These are phyloP conservation scores for Conistra vaccinii DNA, from an alignment of 2,888 invertebrate species.

Conservation along the genomic window DNA sequence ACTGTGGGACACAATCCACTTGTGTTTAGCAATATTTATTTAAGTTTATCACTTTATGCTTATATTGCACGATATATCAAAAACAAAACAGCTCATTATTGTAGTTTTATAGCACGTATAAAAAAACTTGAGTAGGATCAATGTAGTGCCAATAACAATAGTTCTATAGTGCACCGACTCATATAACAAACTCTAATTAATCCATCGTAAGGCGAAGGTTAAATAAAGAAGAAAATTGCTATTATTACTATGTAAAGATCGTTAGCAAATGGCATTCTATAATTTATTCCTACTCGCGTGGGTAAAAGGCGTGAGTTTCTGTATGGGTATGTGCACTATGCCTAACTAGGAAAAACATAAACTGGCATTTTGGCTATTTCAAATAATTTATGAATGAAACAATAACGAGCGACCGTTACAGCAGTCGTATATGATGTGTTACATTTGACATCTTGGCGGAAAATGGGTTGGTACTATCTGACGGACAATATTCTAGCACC, in stretches of 20 bases:
- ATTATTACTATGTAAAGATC: neutral
- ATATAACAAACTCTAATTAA: neutral
- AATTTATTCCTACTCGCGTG: too few relatives aligned
- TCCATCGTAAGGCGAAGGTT: neutral
- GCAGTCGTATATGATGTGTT: too few relatives aligned
- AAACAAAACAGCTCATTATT: conserved; percentile 14
- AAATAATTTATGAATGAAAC: too few relatives aligned
- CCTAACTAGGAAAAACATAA: too few relatives aligned
- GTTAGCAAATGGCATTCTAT: too few relatives aligned
- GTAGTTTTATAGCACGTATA: conserved; percentile 9
- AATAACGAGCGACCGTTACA: too few relatives aligned
- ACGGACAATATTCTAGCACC: too few relatives aligned
- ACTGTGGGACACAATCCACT: conserved; percentile 32
- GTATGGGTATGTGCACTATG: too few relatives aligned
- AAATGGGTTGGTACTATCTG: too few relatives aligned
- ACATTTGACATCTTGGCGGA: too few relatives aligned
- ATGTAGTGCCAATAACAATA: conserved; percentile 1
- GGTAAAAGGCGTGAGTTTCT: too few relatives aligned
- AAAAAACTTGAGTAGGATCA: conserved; percentile 22
- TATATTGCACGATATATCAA: conserved; percentile 31
- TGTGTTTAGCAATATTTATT: conserved; percentile 34
- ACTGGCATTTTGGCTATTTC: too few relatives aligned
- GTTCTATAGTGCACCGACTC: neutral
- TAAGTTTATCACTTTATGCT: conserved; percentile 44
- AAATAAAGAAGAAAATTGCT: neutral